These are phyloP conservation scores for Lagenorhynchus albirostris DNA, from an alignment of 2,113 vertebrate genomes.

Conservation along the genomic window DNA sequence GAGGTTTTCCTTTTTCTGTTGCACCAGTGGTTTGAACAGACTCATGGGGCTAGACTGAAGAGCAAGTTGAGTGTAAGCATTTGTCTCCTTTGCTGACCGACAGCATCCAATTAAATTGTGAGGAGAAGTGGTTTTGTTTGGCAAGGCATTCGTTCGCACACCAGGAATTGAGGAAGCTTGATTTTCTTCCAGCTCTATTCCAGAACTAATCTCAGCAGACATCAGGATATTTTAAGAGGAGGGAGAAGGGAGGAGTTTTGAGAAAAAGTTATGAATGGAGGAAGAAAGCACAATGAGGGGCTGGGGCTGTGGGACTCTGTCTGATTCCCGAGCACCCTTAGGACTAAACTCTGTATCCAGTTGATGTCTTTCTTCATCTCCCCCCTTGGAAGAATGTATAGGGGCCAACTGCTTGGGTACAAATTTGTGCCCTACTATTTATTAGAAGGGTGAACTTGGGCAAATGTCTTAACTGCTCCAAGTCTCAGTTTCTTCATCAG, in stretches of 20 bases:
- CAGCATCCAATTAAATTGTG: neutral
- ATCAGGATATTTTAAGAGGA: neutral
- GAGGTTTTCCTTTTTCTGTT: neutral
- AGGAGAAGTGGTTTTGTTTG: neutral
- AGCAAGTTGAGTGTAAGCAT: rapidly evolving
- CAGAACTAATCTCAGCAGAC: neutral
- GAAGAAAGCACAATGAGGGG: neutral
- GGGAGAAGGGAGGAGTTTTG: neutral
- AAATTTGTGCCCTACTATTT: neutral
- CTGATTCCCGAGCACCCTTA: neutral
- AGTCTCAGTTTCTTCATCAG: neutral
- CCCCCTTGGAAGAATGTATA: neutral
- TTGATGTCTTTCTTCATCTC: neutral
- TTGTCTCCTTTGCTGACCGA: neutral
- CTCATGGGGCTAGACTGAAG: neutral
- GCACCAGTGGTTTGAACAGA: neutral
- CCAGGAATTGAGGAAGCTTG: neutral
- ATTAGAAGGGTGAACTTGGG: neutral
- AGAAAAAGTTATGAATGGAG: too few relatives aligned
- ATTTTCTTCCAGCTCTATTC: neutral
- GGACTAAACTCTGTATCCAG: neutral
- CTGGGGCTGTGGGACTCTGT: too few relatives aligned
- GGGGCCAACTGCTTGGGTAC: neutral
- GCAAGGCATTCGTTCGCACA: neutral
- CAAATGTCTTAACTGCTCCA: neutral